phyloP scores from a whole-genome alignment of 2,113 vertebrate genomes.

The Chloroceryle aenea region DNA sequence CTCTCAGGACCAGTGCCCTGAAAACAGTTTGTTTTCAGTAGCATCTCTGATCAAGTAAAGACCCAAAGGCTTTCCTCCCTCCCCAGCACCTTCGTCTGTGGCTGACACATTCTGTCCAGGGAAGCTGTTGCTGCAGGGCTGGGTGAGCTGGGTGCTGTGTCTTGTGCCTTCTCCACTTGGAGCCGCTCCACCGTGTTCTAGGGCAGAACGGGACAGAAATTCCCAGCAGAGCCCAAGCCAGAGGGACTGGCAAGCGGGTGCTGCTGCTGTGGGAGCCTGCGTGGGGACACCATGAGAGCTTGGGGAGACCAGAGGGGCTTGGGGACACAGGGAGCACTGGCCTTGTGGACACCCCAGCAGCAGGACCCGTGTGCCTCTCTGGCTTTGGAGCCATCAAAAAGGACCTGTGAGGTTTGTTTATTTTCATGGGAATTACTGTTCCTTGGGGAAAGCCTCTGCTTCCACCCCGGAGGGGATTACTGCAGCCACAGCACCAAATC shows the following conservation, averaged over 20 bases:
- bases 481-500: not conserved
- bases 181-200: accelerated
- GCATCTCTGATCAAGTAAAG: not conserved
- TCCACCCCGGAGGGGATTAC: not conserved
- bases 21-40: not conserved
- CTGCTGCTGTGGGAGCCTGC: not conserved
- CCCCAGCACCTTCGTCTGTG: accelerated
- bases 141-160: accelerated
- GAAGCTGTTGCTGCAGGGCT: not conserved
- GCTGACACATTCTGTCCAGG: no score
- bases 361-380: not conserved
- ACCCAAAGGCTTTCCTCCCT: not conserved
- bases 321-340: not conserved
- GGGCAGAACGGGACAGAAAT: accelerated
- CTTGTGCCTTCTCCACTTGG: not conserved
- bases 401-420: not conserved
- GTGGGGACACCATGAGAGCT: accelerated
- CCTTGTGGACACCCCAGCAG: not conserved
- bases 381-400: accelerated
- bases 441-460: not conserved
- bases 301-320: not conserved
- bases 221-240: not conserved
- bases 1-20: not conserved
- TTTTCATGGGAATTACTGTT: not conserved
- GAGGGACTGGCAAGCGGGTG: accelerated